Conservation (phyloP, 2,113 vertebrate genomes). For the Nannobrachium achirus region DNA sequence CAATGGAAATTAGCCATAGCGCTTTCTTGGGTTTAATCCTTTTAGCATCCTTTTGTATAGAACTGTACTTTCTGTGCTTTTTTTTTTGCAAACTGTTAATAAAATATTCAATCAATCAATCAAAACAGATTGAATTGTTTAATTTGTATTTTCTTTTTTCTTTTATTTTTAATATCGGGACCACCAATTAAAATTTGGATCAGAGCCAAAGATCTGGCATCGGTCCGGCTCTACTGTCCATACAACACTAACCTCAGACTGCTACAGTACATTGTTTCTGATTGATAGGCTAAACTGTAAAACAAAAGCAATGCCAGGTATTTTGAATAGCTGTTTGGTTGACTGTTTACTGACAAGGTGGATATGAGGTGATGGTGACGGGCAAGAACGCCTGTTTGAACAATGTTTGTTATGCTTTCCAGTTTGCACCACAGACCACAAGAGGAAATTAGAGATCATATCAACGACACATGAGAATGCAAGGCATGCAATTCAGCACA, state of each 20-base stretch:
- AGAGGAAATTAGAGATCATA: conserved; percentile 23
- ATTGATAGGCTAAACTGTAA: conserved; percentile 30
- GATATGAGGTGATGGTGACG: conserved; percentile 2
- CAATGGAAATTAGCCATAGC: too few relatives aligned
- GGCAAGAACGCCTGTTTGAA: neutral
- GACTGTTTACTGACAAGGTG: conserved; percentile 3
- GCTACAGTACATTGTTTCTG: conserved; percentile 28
- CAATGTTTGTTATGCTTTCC: conserved; percentile 14
- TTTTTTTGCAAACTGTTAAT: too few relatives aligned
- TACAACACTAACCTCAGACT: conserved; percentile 27
- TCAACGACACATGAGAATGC: conserved; percentile 24
- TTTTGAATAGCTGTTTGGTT: conserved; percentile 26
- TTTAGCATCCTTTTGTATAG: too few relatives aligned
- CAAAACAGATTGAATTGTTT: too few relatives aligned
- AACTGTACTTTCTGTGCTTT: too few relatives aligned
- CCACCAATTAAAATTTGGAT: too few relatives aligned
- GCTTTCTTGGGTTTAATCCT: too few relatives aligned
- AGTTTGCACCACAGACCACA: conserved; percentile 26
- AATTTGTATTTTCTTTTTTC: too few relatives aligned
- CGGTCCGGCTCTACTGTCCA: too few relatives aligned
- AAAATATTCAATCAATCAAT: too few relatives aligned
- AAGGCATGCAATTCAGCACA: conserved; percentile 25
- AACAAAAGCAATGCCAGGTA: neutral
- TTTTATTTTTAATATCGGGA: too few relatives aligned
- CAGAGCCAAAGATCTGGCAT: too few relatives aligned